Evolutionary conservation across 2,113 vertebrate genomes (phyloP).

Genomic region (Malurus elegans): DNA sequence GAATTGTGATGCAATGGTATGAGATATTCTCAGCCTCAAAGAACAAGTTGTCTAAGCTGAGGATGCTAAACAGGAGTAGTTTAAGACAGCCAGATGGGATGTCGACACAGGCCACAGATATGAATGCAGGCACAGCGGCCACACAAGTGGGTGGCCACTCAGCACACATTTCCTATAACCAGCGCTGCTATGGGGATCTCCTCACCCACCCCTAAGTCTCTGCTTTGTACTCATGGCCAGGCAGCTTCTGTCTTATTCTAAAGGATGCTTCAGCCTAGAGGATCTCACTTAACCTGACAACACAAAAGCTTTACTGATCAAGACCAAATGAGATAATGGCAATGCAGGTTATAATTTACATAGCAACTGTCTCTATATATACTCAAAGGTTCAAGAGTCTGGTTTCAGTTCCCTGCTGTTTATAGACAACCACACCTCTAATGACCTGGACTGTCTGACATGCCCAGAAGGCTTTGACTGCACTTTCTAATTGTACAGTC

Average conservation of each 20-base stretch:
- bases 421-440: not conserved
- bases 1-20: not conserved
- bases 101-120: not conserved
- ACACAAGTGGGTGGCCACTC: not conserved
- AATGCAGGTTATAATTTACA: not conserved
- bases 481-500: not conserved
- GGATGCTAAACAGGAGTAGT: not conserved
- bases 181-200: not conserved
- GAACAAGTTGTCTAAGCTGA: not conserved
- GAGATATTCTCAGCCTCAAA: constrained; percentile 9
- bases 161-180: not conserved
- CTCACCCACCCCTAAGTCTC: not conserved
- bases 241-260: not conserved
- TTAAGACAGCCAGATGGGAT: not conserved
- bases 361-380: not conserved
- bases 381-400: not conserved
- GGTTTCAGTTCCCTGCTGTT: not conserved
- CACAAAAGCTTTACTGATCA: not conserved
- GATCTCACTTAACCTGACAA: not conserved
- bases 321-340: not conserved
- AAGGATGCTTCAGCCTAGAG: not conserved
- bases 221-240: not conserved
- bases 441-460: not conserved
- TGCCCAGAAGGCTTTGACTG: not conserved
- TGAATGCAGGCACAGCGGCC: not conserved